Base-by-base conservation (phyloP, 2,888 invertebrate species). In the Iphiclides podalirius region DNA sequence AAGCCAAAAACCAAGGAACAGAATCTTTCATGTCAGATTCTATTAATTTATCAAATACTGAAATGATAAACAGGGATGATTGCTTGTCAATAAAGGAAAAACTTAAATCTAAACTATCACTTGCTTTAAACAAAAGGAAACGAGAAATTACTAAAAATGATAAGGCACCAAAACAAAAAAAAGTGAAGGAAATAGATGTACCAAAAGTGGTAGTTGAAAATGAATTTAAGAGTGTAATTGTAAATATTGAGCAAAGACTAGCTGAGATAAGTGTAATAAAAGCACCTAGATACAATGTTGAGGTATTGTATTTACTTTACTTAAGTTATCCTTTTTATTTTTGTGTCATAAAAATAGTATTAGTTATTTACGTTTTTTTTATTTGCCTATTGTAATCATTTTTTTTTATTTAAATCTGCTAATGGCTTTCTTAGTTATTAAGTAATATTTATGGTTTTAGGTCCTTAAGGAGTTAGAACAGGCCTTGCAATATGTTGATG, bases 381-480 rank as follows among this genome's bases (percentile, higher is more conserved):
- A n/a, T n/a, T n/a, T n/a, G n/a, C n/a, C n/a, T n/a, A n/a, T n/a
- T n/a, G n/a, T n/a, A n/a, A n/a, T n/a, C n/a, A n/a, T n/a, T n/a
- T n/a, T n/a, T n/a, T n/a, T n/a, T n/a, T n/a, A n/a, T n/a, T n/a
- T n/a, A n/a, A n/a, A n/a, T n/a, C n/a, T n/a, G n/a, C n/a, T n/a
- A n/a, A n/a, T n/a, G n/a, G n/a, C n/a, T n/a, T n/a, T n/a, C n/a
- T 20, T 20, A 20, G 20, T 20, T 20, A 3, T 4, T 20, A 4
- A 4, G 20, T 20, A 6, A 20, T 20, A 20, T 20, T 20, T 20
- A 20, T 20, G 3, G 3, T 20, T 20, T 20, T 72, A 94, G 95
- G 91, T 95, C 44, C 90, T 98, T 72, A 91, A 91, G 63, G 96
- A 96, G 74, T 79, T 97, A 53, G 91, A 91, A 44, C 90, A 92